Base-by-base conservation (phyloP, 37 sponge, comb jelly and placozoan species). In the Cladorhizidae sp. region DNA sequence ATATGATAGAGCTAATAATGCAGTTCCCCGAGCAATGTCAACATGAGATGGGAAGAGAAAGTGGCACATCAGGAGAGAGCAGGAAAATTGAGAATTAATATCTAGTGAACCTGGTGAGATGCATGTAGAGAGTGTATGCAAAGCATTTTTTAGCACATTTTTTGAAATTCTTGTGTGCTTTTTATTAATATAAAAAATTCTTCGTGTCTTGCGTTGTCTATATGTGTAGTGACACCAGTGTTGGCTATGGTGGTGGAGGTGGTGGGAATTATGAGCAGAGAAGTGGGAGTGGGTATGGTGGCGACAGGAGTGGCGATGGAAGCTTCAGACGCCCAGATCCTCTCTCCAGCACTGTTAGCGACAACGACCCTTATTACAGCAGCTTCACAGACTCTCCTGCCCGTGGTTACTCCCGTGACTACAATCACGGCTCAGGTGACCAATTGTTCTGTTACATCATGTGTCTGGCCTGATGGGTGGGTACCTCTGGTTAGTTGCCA, bases 311-410 rank as follows among this genome's bases (percentile, higher is more conserved):
- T 65, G 65, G 50, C 3, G 52, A 39, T 32, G 75, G 75, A 18
- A 21, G 58, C 26, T 41, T 41, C 72, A 41, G 72, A n/a, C 22
- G 49, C 33, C n/a, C 72, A 23, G 49, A 43, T 22, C n/a, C 72
- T 37, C 42, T 71, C 52, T 42, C 42, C 31, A 33, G 73, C 21
- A 1, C 67, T 51, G 38, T 65, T 36, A 26, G 25, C 0, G 75
- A 65, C 26, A 37, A 21, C 35, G 83, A 83, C 40, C 83, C 64
- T 15, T 83, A 75, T 52, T 86, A 80, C 81, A 80, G 75, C 67
- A 86, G 74, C 70, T 86, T 80, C 50, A 51, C 87, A 54, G 87
- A 86, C 31, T 18, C 45, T 40, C 72, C 72, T 41, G 17, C n/a
- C 5, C 26, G 67, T 28, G 31, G 31, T 31, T 65, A 32, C 35